phyloP scores from a whole-genome alignment of 2,113 vertebrate species.

The Dissostichus mawsoni region DNA sequence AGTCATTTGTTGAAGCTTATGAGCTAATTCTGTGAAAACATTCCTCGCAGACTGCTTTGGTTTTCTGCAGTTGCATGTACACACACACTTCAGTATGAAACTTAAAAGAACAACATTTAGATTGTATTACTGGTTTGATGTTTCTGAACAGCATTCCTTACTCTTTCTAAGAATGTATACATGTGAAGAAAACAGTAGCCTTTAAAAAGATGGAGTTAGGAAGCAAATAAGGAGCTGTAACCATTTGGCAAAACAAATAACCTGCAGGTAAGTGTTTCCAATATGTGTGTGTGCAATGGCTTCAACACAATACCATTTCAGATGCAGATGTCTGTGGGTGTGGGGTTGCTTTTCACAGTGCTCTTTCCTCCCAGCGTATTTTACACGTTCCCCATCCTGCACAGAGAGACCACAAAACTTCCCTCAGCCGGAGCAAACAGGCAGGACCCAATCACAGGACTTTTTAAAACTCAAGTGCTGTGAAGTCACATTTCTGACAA shows the following conservation, averaged over 20 bases:
- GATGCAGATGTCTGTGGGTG: not conserved
- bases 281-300: slow-evolving; percentile 15
- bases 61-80: slow-evolving; percentile 22
- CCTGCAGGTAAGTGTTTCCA: not conserved
- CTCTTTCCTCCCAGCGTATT: slow-evolving; percentile 18
- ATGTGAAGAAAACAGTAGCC: not conserved
- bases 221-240: slow-evolving; percentile 21
- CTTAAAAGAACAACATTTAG: slow-evolving; percentile 13
- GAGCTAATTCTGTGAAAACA: slow-evolving; percentile 72
- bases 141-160: not conserved
- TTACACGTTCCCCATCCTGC: slow-evolving; percentile 25
- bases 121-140: slow-evolving; percentile 5
- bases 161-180: slow-evolving; percentile 11
- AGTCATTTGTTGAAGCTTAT: slow-evolving; percentile 65
- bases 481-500: slow-evolving; percentile 2
- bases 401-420: slow-evolving; percentile 29
- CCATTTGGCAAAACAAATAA: slow-evolving; percentile 19
- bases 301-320: slow-evolving; percentile 15
- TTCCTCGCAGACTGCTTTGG: slow-evolving; percentile 37
- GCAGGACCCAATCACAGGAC: not conserved
- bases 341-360: slow-evolving; percentile 20
- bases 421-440: slow-evolving; percentile 19
- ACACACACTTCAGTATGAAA: slow-evolving; percentile 3
- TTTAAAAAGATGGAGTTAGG: slow-evolving; percentile 5
- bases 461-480: slow-evolving; percentile 20